These are phyloP conservation scores for Myotis findleyi DNA, from an alignment of 2,797 vertebrate species.

Conservation along the genomic window DNA sequence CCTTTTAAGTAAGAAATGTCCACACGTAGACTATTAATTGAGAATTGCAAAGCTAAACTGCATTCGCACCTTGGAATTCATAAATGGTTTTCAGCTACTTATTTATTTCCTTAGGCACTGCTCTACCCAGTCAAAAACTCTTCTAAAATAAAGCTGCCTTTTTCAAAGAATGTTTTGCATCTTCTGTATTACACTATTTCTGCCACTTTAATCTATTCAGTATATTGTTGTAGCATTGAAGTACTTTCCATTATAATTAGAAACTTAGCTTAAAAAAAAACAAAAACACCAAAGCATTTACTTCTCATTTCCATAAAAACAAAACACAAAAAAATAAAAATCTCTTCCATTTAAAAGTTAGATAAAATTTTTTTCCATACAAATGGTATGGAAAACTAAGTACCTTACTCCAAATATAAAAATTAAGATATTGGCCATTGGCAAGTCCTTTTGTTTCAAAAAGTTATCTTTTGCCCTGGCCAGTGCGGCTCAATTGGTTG, in stretches of 20 bases:
- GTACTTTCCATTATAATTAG: constrained; percentile 57
- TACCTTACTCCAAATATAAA: constrained; percentile 15
- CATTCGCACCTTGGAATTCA: constrained; percentile 40
- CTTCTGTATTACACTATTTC: background rate
- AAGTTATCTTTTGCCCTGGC: too few species aligned
- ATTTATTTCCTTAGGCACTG: constrained; percentile 43
- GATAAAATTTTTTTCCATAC: constrained; percentile 17
- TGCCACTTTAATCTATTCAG: constrained; percentile 41
- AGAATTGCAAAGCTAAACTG: constrained; percentile 66
- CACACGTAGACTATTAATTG: constrained; percentile 60
- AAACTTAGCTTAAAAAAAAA: constrained; percentile 50
- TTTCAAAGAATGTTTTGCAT: constrained; percentile 46
- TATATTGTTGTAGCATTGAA: background rate
- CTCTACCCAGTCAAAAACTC: constrained; percentile 46
- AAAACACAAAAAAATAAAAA: constrained; percentile 60
- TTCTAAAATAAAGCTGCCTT: constrained; percentile 30
- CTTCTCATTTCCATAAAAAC: constrained; percentile 54
- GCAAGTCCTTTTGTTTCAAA: constrained; percentile 53
- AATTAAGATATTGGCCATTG: constrained; percentile 18
- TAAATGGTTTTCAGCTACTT: constrained; percentile 51
- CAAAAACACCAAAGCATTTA: constrained; percentile 55
- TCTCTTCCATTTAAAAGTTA: constrained; percentile 18
- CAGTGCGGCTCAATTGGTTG: too few species aligned
- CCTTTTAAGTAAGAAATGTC: constrained; percentile 69
- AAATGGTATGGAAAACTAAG: constrained; percentile 19